Evolutionary conservation across 2,888 invertebrate genomes (phyloP), one percentile per base, ranked within the genome.

Genomic region (Cerastoderma edule): DNA sequence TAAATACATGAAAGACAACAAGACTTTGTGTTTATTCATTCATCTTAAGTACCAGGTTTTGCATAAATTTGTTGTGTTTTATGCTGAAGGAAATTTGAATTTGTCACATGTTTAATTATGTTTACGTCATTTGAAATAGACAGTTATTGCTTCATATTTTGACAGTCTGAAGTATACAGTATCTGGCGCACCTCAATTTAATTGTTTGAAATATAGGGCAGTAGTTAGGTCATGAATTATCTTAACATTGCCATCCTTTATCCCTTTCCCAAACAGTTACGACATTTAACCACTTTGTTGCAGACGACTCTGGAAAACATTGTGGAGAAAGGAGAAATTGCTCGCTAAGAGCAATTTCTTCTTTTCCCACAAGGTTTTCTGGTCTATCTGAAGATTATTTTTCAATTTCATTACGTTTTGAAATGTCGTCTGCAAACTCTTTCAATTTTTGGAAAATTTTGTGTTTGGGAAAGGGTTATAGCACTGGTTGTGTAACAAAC

Each of bases 201-300:
- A 53, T 53, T 53, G 53, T 53, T 53, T 24, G 24, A 53, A 53
- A 53, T 53, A 53, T 53, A 53, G 53, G 53, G 53, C 53, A 53
- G 53, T 53, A 53, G 53, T 24, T 53, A 1, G 13, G 19, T 6
- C 22, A n/a, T 46, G 46, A 46, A 13, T 46, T 19, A 46, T 46
- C 16, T 22, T 13, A n/a, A 13, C 4, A 46, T 46, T 19, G n/a
- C 2, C 22, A 48, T 48, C 4, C 5, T 5, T 48, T 48, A 48
- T n/a, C 10, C n/a, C 48, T 10, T 48, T 48, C 48, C 48, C 48
- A 48, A 19, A 48, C 48, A 48, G n/a, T 48, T 19, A 48, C 48
- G 8, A 19, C n/a, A n/a, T 48, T 48, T 48, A 22, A 48, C 48
- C n/a, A n/a, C n/a, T 19, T 22, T 48, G 10, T 5, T n/a, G 48